Percentiles rank a stretch among this genome's conserved stretches.
phyloP scores from a whole-genome alignment of 2,888 invertebrate species.

The Pheosia tremula region DNA sequence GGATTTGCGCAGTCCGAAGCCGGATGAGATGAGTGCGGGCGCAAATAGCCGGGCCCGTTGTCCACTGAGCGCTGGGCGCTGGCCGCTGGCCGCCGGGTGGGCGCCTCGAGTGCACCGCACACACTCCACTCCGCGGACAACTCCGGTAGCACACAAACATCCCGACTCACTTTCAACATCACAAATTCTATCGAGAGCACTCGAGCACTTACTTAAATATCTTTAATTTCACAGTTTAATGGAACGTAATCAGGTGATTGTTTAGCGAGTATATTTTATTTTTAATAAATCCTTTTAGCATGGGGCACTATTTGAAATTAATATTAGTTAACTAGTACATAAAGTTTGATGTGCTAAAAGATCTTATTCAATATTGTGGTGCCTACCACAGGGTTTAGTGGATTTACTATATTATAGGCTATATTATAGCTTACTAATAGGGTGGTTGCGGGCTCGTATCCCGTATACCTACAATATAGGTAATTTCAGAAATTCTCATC shows the following conservation, averaged over 20 bases:
- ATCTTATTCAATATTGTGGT: too few relatives aligned
- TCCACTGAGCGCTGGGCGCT: slow-evolving; percentile 14
- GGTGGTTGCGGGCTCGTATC: too few relatives aligned
- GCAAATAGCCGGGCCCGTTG: slow-evolving; percentile 43
- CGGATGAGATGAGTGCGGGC: slow-evolving; percentile 47
- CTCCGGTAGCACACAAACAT: slow-evolving; percentile 80
- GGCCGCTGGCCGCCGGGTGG: slow-evolving; percentile 65
- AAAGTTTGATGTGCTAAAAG: too few relatives aligned
- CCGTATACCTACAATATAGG: too few relatives aligned
- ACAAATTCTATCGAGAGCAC: slow-evolving; percentile 62
- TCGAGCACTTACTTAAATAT: slow-evolving; percentile 30
- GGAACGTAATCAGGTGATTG: not conserved
- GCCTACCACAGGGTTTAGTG: too few relatives aligned
- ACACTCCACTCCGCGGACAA: slow-evolving; percentile 61
- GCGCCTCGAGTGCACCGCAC: slow-evolving; percentile 71
- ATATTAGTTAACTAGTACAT: too few relatives aligned
- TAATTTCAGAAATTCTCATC: too few relatives aligned
- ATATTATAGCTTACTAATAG: too few relatives aligned
- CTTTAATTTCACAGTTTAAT: slow-evolving; percentile 14
- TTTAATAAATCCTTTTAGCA: too few relatives aligned
- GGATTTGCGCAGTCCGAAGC: slow-evolving; percentile 52
- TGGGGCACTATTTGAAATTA: too few relatives aligned
- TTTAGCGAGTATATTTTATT: not conserved
- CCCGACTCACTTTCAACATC: slow-evolving; percentile 66
- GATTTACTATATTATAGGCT: too few relatives aligned